Conservation (phyloP, 2,888 invertebrate genomes). For the Heteropelma amictum region DNA sequence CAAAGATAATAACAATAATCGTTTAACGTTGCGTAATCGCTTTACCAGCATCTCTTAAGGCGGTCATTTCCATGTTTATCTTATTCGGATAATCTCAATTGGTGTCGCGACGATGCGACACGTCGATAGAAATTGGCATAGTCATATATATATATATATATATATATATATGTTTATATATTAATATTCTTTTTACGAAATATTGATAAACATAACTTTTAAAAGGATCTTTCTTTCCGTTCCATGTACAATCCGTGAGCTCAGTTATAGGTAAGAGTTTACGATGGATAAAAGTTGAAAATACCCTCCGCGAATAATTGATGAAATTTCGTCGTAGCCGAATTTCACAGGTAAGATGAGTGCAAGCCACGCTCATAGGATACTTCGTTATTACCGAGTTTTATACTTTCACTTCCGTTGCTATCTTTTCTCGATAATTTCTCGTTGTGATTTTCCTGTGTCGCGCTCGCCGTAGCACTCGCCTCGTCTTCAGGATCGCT, state of each 20-base stretch:
- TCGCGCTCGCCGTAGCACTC: slow-evolving; percentile 61
- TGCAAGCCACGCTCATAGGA: slow-evolving; percentile 74
- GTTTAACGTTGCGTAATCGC: slow-evolving; percentile 53
- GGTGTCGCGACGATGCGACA: slow-evolving; percentile 15
- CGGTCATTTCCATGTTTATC: slow-evolving; percentile 39
- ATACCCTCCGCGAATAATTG: background rate
- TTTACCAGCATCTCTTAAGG: slow-evolving; percentile 50
- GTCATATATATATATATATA: background rate
- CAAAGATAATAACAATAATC: slow-evolving; percentile 57
- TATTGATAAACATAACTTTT: slow-evolving; percentile 19
- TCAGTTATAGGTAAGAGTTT: slow-evolving; percentile 1
- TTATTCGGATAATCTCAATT: slow-evolving; percentile 12
- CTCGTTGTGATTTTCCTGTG: slow-evolving; percentile 75
- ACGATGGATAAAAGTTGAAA: background rate
- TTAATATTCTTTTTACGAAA: background rate
- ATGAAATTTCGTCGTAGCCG: slow-evolving; percentile 44
- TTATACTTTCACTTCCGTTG: slow-evolving; percentile 73
- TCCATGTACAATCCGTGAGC: background rate
- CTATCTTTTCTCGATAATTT: slow-evolving; percentile 70
- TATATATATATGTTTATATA: background rate
- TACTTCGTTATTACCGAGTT: slow-evolving; percentile 72
- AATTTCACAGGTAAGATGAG: slow-evolving; percentile 72
- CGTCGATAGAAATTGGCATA: slow-evolving; percentile 23
- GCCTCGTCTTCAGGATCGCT: slow-evolving; percentile 62
- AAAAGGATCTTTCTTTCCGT: background rate